Evolutionary conservation across 35 echinoderm and acorn worm species (phyloP), one percentile per base, ranked within the genome.

Genomic region (Apostichopus japonicus): DNA sequence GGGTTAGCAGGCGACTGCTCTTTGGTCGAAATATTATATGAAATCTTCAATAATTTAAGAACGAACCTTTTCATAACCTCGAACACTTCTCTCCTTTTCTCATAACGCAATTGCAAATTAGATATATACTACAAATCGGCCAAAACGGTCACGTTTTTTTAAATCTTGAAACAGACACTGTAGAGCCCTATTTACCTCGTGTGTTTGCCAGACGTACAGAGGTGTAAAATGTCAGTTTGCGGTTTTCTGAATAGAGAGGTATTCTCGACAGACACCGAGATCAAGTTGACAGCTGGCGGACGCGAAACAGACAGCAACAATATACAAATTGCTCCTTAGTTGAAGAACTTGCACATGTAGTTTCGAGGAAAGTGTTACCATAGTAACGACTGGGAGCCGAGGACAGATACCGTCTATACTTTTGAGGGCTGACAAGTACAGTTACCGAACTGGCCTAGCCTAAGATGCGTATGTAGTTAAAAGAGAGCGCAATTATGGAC

Each of bases 241-340:
- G 79, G 79, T 83, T 83, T 83, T 83, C 33, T 83, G 79, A 83
- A 83, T 83, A 52, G 54, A 54, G 54, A 52, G 51, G 44, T 10
- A 19, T 19, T 80, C 51, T 67, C 63, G 10, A 6, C 15, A 80
- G 22, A 27, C 79, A 1, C 16, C 6, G 6, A 13, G 54, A n/a
- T 54, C 24, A 4, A 44, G 77, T n/a, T 83, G 79, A 83, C 79
- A 55, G 51, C 51, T 6, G 54, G 79, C 79, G 79, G 79, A 83
- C 79, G 79, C 79, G 79, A 83, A 83, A 83, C 79, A 83, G 79
- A 83, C 79, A 83, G 52, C 51, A 83, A 83, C 51, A 54, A 83
- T 83, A 52, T 83, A 54, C 51, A 83, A 83, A 83, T 83, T 83
- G 51, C 16, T 83, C 79, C 24, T 14, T 13, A 67, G 11, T 67